phyloP scores from a whole-genome alignment of 2,888 invertebrate genomes.

The Yponomeuta malinellus region DNA sequence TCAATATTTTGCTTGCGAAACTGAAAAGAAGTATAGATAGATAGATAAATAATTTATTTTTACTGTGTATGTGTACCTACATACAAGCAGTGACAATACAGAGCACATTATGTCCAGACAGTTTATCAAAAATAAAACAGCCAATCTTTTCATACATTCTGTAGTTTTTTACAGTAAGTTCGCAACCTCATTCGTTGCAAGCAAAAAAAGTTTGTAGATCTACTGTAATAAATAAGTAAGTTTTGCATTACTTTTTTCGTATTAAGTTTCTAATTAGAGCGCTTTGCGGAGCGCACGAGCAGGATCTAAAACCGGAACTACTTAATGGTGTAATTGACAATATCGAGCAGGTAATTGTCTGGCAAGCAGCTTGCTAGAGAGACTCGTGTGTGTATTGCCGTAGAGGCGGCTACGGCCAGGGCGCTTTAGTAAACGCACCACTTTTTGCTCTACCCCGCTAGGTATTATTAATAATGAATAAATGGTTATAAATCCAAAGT shows the following conservation, averaged over 20 bases:
- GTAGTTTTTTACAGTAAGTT: constrained; percentile 1
- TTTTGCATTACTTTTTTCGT: constrained; percentile 37
- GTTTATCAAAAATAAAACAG: no score
- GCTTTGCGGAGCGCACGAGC: constrained; percentile 38
- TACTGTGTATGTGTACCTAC: no score
- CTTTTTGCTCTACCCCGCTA: constrained; percentile 53
- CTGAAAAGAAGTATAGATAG: no score
- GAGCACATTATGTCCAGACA: no score
- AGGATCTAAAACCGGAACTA: constrained; percentile 71
- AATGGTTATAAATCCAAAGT: constrained; percentile 56
- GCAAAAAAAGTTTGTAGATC: constrained; percentile 3
- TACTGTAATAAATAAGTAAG: constrained; percentile 19
- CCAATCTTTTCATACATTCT: no score
- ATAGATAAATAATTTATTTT: no score
- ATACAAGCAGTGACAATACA: no score
- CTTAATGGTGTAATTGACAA: constrained; percentile 45
- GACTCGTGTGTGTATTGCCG: constrained; percentile 22
- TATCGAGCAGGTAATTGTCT: constrained; percentile 26
- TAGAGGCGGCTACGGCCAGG: constrained; percentile 24
- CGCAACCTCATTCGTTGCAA: constrained; percentile 1
- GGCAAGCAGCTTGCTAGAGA: constrained; percentile 17
- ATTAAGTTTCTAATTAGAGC: constrained; percentile 33
- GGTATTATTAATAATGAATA: constrained; percentile 61
- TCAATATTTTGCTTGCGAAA: no score
- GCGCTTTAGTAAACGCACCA: constrained; percentile 47